A percentile compares a stretch with the other conserved stretches of the same genome.
These are phyloP conservation scores for Sebastes nivosus DNA, from an alignment of 2,797 vertebrate species.

Conservation along the genomic window DNA sequence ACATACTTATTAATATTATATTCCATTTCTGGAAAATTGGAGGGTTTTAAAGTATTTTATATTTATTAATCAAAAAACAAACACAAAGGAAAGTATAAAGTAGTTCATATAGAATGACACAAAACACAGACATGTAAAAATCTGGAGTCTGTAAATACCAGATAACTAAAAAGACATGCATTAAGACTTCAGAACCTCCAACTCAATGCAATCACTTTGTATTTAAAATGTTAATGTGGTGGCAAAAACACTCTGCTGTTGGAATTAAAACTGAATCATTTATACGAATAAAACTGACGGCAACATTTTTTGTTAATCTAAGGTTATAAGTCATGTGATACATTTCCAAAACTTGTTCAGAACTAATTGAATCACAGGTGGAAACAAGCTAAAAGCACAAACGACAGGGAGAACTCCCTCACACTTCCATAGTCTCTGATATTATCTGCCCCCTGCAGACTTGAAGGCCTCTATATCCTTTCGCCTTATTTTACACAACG, in stretches of 20 bases:
- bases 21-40: not conserved
- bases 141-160: not conserved
- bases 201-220: not conserved
- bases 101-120: not conserved
- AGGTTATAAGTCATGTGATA: not conserved
- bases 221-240: not conserved
- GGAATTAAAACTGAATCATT: not conserved
- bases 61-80: constrained; percentile 16
- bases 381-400: not conserved
- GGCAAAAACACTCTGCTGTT: not conserved
- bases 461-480: not conserved
- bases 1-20: too few relatives aligned
- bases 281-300: not conserved
- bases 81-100: not conserved
- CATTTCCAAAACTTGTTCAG: not conserved
- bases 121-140: not conserved
- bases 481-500: constrained; percentile 8
- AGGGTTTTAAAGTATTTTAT: not conserved
- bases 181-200: not conserved
- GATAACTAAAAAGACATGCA: not conserved
- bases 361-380: not conserved
- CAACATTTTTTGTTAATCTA: not conserved
- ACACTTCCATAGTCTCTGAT: not conserved
- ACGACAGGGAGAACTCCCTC: not conserved
- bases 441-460: not conserved